Percentiles rank a stretch among this genome's conserved stretches.
Conservation (phyloP, 2,113 vertebrate genomes). For the Halcyon senegalensis region DNA sequence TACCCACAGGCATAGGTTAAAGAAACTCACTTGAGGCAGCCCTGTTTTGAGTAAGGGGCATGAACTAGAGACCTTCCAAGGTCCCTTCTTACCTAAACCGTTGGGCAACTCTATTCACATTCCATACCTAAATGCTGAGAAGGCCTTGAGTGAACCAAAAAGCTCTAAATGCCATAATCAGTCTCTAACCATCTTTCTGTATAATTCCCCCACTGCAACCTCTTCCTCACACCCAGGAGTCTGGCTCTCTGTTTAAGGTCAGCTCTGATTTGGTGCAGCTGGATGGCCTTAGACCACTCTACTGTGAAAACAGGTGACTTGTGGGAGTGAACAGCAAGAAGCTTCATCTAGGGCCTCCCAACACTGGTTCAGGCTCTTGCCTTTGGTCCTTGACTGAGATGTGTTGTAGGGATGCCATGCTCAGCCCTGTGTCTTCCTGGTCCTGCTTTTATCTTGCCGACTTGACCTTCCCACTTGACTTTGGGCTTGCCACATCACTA, state of each 20-base stretch:
- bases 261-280: neutral
- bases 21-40: neutral
- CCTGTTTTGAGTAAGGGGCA: neutral
- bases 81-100: neutral
- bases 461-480: neutral
- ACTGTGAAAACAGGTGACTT: neutral
- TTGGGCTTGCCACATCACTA: neutral
- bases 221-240: neutral
- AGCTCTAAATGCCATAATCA: neutral
- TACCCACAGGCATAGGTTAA: neutral
- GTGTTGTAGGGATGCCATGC: neutral
- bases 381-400: neutral
- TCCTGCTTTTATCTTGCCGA: neutral
- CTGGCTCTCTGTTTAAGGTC: neutral
- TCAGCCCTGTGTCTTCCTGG: neutral
- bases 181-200: neutral
- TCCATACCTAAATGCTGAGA: neutral
- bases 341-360: neutral
- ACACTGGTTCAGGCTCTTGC: accelerated
- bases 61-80: neutral
- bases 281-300: neutral
- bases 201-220: neutral
- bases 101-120: neutral
- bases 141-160: neutral
- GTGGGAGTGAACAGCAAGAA: neutral